These are phyloP conservation scores for Coracias cyanogaster DNA, from an alignment of 2,797 vertebrate genomes.

Conservation along the genomic window DNA sequence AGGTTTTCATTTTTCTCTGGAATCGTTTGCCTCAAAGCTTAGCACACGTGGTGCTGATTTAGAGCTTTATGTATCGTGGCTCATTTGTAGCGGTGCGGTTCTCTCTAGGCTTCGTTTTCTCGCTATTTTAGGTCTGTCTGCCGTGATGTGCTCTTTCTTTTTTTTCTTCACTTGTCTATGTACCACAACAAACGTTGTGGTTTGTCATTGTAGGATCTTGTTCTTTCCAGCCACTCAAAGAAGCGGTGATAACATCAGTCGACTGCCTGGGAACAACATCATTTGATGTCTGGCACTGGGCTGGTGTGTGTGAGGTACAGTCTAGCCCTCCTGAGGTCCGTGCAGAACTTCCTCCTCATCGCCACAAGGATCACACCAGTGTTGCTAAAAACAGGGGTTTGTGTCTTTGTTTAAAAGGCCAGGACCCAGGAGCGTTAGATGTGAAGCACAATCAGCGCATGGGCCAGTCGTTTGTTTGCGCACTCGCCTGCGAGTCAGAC, in stretches of 20 bases:
- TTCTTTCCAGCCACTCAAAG: neutral
- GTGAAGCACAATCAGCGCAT: neutral
- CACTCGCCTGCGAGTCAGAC: neutral
- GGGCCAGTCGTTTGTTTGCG: neutral
- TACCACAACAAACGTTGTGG: neutral
- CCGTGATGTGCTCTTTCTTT: neutral
- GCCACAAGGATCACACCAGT: neutral
- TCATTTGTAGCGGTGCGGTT: neutral
- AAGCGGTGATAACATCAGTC: neutral
- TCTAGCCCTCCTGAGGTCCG: neutral
- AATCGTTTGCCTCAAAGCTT: neutral
- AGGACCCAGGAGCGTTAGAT: neutral
- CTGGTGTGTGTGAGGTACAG: neutral
- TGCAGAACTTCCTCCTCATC: neutral
- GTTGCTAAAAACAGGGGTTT: neutral
- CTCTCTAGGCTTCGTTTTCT: neutral
- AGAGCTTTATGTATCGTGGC: neutral
- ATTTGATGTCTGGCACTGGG: conserved; percentile 9
- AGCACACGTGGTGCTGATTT: neutral
- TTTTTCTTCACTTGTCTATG: neutral
- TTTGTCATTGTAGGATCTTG: conserved; percentile 6
- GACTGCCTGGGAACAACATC: neutral
- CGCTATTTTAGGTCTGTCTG: neutral
- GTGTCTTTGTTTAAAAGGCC: neutral
- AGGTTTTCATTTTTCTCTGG: neutral